Evolutionary conservation across 1,140 invertebrate genomes (phyloP).

Genomic region (Drosophila ercepeae): DNA sequence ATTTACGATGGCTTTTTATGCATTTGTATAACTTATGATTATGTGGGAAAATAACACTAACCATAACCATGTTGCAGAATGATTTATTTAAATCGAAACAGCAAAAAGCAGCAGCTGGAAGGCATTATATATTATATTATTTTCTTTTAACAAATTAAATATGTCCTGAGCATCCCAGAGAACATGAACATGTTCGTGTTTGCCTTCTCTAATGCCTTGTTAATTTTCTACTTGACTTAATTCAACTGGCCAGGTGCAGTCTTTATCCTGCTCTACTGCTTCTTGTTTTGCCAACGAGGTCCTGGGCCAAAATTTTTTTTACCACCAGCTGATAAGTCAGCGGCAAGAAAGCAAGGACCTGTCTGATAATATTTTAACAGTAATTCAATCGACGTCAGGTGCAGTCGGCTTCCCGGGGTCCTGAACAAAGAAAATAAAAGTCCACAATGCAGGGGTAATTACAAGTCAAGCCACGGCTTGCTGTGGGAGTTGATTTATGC

Average conservation of each 20-base stretch:
- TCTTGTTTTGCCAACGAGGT: not conserved
- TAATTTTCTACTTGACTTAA: constrained; percentile 29
- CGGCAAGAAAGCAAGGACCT: constrained; percentile 35
- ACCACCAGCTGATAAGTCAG: constrained; percentile 14
- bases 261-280: constrained; percentile 2
- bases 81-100: not conserved
- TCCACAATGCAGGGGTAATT: constrained; percentile 78
- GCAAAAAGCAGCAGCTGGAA: not conserved
- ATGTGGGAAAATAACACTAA: constrained; percentile 6
- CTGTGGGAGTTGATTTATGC: constrained; percentile 9
- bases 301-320: constrained; percentile 1
- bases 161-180: not conserved
- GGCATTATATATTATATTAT: not conserved
- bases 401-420: constrained; percentile 16
- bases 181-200: not conserved
- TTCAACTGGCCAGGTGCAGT: constrained; percentile 21
- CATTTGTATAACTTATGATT: constrained; percentile 13
- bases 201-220: constrained; percentile 3
- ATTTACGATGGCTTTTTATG: constrained; percentile 47
- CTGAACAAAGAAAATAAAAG: constrained; percentile 44
- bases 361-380: constrained; percentile 69
- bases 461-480: constrained; percentile 53
- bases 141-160: not conserved
- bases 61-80: constrained; percentile 1
- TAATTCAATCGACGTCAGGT: constrained; percentile 64